These are phyloP conservation scores for Clunio marinus DNA, from an alignment of 2,888 invertebrate species.

Conservation along the genomic window DNA sequence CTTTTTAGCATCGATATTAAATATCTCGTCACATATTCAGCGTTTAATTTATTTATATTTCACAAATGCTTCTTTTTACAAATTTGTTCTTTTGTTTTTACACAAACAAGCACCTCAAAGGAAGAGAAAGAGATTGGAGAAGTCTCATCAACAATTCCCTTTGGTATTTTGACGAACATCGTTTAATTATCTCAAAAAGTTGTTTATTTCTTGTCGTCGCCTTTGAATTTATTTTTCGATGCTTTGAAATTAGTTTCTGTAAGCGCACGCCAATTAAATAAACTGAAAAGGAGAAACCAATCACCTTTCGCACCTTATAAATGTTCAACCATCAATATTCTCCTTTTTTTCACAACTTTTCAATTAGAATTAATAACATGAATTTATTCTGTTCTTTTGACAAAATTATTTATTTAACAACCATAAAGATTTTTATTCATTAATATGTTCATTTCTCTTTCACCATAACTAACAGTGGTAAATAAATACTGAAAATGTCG, in stretches of 20 bases:
- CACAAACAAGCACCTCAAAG: neutral
- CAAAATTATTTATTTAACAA: too few relatives aligned
- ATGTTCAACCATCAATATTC: slow-evolving; percentile 2
- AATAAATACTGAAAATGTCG: slow-evolving; percentile 1
- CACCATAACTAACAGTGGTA: too few relatives aligned
- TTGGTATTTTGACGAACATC: neutral
- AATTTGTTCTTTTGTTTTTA: neutral
- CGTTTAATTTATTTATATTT: slow-evolving; percentile 27
- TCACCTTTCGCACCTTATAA: neutral
- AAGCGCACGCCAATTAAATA: neutral
- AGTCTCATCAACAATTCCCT: neutral
- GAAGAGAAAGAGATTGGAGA: too few relatives aligned
- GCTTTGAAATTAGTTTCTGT: too few relatives aligned
- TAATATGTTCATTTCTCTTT: too few relatives aligned
- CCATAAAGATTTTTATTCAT: too few relatives aligned
- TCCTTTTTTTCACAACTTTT: neutral
- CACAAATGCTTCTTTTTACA: slow-evolving; percentile 9
- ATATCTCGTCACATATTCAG: slow-evolving; percentile 31
- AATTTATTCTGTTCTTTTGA: neutral
- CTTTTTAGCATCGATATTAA: slow-evolving; percentile 26
- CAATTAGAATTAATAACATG: slow-evolving; percentile 29
- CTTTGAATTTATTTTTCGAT: neutral
- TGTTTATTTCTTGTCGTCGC: slow-evolving; percentile 19
- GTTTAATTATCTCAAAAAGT: slow-evolving; percentile 4
- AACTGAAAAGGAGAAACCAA: too few relatives aligned